These are phyloP conservation scores for Pavo muticus DNA, from an alignment of 2,113 vertebrate species.

Conservation along the genomic window DNA sequence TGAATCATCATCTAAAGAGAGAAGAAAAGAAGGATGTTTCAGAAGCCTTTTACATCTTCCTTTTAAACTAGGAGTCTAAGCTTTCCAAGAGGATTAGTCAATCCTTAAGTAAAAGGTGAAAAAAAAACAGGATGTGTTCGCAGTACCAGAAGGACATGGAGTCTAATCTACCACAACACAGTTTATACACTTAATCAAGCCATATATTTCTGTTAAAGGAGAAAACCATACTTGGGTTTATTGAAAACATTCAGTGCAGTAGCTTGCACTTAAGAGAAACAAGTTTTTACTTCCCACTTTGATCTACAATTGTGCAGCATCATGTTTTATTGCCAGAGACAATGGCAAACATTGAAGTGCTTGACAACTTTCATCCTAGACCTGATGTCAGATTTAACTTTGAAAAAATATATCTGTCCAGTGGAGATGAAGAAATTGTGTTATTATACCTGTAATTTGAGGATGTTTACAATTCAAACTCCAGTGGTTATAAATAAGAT, in stretches of 20 bases:
- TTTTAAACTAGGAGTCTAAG: background rate
- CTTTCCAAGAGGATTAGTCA: background rate
- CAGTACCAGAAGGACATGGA: background rate
- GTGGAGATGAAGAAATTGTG: background rate
- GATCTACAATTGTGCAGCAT: background rate
- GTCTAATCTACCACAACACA: background rate
- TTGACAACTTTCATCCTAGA: background rate
- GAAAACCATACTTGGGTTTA: background rate
- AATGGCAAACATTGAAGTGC: background rate
- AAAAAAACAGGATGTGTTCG: background rate
- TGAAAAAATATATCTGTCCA: background rate
- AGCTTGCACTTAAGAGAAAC: background rate
- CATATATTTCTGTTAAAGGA: background rate
- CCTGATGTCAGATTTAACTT: background rate
- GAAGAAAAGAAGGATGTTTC: background rate
- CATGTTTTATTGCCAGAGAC: background rate
- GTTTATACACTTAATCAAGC: background rate
- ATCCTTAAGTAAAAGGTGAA: background rate
- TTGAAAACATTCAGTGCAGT: background rate
- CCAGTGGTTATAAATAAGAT: background rate
- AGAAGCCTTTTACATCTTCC: background rate
- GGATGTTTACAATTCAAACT: background rate
- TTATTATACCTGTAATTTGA: background rate
- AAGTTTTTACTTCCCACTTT: background rate
- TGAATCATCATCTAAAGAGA: rapidly evolving